Evolutionary conservation across 2,113 vertebrate genomes (phyloP), one percentile per base, ranked within the genome.

Genomic region (Gavia stellata): DNA sequence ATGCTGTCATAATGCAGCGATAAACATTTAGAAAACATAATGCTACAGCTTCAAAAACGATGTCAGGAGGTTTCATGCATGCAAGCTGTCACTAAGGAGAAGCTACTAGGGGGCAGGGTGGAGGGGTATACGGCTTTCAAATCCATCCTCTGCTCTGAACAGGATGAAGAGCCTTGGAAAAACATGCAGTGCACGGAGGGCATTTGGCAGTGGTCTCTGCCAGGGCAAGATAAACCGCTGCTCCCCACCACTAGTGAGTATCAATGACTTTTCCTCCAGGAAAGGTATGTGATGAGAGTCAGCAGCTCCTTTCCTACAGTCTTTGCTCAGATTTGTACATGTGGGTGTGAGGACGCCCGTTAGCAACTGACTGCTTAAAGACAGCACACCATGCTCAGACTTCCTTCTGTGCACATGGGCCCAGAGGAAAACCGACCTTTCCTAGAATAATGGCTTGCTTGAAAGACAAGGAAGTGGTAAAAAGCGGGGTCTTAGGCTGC

Each of bases 311-410:
- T 74, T 59, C 47, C 44, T 17, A 12, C 4, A 7, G 25, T 5
- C 71, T 50, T 50, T 23, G 58, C 26, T 49, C 11, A 0, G 72
- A 45, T 77, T 72, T 38, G 8, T 8, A 2, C 0, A 0, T 33
- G 36, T 14, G 20, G 18, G 14, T 63, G n/a, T 9, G 81, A 90
- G 81, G 59, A 61, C 10, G 23, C 44, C 38, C 13, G 0, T 61
- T 7, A 56, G 34, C 25, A 73, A 29, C n/a, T 67, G 55, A 1
- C 29, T 47, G 55, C 65, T 74, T 34, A 47, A 36, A 81, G 65
- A 10, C 85, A 53, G 34, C 66, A 63, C 24, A 2, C 38, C 0
- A 3, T 62, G 55, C 33, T 82, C 44, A 36, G 67, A 44, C 53
- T 89, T 25, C 63, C 68, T 78, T 66, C 65, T 84, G 63, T 2